Percentiles rank a stretch among this genome's conserved stretches.
Evolutionary conservation across 1,140 invertebrate species (phyloP).

Genomic region (Hestina assimilis): DNA sequence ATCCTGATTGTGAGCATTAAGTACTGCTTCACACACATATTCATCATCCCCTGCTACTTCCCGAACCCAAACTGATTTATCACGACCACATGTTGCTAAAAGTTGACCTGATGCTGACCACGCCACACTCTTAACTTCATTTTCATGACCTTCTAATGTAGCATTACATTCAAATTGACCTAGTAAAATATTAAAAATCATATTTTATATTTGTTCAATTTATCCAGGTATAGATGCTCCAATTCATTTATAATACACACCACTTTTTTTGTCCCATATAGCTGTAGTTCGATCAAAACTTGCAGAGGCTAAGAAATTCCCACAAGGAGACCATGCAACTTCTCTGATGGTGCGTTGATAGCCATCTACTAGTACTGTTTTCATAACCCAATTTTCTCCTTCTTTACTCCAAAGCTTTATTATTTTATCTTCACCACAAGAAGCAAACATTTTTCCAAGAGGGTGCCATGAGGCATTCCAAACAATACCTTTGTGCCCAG

Average conservation of each 20-base stretch:
- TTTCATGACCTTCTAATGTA: conserved; percentile 98
- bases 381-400: conserved; percentile 87
- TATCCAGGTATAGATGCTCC: background rate
- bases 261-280: conserved; percentile 92
- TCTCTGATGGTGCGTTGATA: conserved; percentile 96
- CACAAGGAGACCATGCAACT: conserved; percentile 96
- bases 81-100: conserved; percentile 96
- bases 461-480: conserved; percentile 98
- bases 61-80: conserved; percentile 99
- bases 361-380: conserved; percentile 92
- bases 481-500: conserved; percentile 93
- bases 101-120: conserved; percentile 94
- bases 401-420: conserved; percentile 93
- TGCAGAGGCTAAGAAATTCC: conserved; percentile 94
- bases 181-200: conserved; percentile 42
- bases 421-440: conserved; percentile 96
- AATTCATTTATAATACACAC: conserved; percentile 61
- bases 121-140: conserved; percentile 97
- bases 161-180: conserved; percentile 95
- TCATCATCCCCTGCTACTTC: conserved; percentile 93
- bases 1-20: conserved; percentile 97
- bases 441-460: conserved; percentile 83
- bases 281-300: conserved; percentile 98
- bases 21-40: conserved; percentile 97
- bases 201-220: background rate